Percentiles rank a stretch among this genome's conserved stretches.
Conservation (phyloP, 2,888 invertebrate species). For the Apomyelois bistriatella region DNA sequence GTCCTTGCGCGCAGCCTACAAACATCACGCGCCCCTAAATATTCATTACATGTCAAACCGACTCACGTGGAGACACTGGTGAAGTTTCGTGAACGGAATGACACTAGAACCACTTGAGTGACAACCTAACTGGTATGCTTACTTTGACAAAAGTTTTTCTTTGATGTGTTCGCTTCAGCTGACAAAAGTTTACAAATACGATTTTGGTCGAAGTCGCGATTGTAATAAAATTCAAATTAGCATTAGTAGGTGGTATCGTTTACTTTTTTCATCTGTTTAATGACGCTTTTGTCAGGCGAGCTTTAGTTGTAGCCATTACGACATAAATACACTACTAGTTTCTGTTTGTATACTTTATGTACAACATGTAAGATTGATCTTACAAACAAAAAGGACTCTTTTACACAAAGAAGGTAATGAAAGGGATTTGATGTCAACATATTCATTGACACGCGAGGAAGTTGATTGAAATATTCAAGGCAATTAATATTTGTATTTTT, state of each 20-base stretch:
- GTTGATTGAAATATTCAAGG: no score
- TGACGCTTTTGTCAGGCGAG: conserved; percentile 1
- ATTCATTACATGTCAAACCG: conserved; percentile 70
- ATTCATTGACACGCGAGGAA: no score
- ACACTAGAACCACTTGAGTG: conserved; percentile 36
- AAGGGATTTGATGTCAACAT: no score
- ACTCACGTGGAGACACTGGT: conserved; percentile 52
- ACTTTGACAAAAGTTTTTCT: conserved; percentile 33
- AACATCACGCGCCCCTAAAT: conserved; percentile 46
- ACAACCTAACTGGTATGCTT: conserved; percentile 53
- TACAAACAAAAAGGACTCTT: no score
- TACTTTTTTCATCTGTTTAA: conserved; percentile 8
- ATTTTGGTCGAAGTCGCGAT: conserved; percentile 3
- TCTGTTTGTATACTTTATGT: not conserved
- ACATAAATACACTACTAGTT: not conserved
- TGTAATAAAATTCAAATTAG: conserved; percentile 7
- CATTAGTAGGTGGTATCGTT: not conserved
- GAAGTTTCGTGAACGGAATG: conserved; percentile 48
- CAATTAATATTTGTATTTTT: no score
- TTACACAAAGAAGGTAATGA: no score
- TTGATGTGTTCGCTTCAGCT: conserved; percentile 18
- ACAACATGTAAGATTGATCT: no score
- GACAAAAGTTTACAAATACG: conserved; percentile 16
- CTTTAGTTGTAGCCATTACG: not conserved
- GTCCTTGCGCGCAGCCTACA: conserved; percentile 24